Evolutionary conservation across 1,140 invertebrate species (phyloP), one percentile per base, ranked within the genome.

Genomic region (Bombus huntii): DNA sequence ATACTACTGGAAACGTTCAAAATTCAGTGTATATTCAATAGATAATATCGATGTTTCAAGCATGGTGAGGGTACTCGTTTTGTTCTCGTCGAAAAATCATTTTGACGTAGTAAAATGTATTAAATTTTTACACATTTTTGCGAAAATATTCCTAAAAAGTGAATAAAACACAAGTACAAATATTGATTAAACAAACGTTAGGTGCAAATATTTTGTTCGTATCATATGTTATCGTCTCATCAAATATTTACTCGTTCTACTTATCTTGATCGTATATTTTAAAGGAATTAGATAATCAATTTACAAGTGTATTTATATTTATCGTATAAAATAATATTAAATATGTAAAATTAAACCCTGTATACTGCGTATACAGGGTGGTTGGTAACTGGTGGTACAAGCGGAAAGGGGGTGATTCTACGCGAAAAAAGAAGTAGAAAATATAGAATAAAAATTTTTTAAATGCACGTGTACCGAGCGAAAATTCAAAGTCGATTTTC

Each of bases 41-140:
- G 18, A 75, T 47, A 75, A 53, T 53, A 75, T 75, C 53, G 53
- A 76, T 59, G 31, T 39, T 62, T 22, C 57, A 13, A 62, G 57
- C 10, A 42, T 10, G 8, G 15, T 34, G 13, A 42, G 25, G 47
- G 15, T 37, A 62, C 28, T 42, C 57, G 37, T 42, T 62, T 42
- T 18, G 34, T 70, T 80, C 18, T 18, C 39, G 42, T 42, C 42
- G 2, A 37, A 42, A 31, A 37, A 79, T 53, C 31, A 39, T 62
- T 77, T 74, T 2, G 10, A 22, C 25, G 1, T 12, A n/a, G 57
- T 3, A 15, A 37, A 37, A 59, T 15, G 18, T 34, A 76, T 76
- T n/a, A 59, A 57, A 76, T 44, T 47, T 44, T 31, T 47, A 44
- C 42, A 73, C 10, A 39, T 39, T 22, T 25, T 9, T 37, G 18